Percentiles rank a stretch among this genome's conserved stretches.
phyloP scores from a whole-genome alignment of 2,113 vertebrate species.

The Anhinga anhinga region DNA sequence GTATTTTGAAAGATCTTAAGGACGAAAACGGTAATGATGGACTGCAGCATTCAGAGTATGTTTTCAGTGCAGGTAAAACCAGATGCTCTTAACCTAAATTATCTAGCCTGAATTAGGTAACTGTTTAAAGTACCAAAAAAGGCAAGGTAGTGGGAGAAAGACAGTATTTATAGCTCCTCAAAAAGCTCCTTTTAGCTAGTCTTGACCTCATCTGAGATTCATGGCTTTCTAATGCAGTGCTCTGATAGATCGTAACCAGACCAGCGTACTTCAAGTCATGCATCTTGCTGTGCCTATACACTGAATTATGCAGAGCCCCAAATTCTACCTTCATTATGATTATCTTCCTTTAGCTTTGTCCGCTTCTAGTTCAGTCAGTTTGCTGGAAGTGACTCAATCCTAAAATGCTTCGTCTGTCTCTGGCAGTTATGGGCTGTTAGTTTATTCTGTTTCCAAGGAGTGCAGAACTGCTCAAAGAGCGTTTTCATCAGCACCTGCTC shows the following conservation, averaged over 20 bases:
- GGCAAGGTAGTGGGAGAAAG: background rate
- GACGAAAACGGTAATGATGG: background rate
- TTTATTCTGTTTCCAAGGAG: conserved; percentile 31
- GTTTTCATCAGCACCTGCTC: conserved; percentile 25
- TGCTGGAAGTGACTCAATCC: background rate
- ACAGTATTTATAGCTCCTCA: background rate
- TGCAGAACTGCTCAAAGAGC: background rate
- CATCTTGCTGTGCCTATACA: background rate
- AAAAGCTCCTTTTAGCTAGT: background rate
- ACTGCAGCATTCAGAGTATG: background rate
- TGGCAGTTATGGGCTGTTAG: background rate
- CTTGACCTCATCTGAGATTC: background rate
- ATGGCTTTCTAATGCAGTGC: background rate
- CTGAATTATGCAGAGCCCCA: background rate
- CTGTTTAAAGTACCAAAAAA: conserved; percentile 23
- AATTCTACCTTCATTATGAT: background rate
- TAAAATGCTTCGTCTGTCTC: background rate
- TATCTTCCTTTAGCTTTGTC: conserved; percentile 1
- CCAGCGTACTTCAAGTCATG: background rate
- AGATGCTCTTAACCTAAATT: background rate
- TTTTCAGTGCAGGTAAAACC: background rate
- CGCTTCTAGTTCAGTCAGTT: background rate
- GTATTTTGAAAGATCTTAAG: background rate
- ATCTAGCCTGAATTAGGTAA: background rate
- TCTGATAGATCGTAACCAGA: background rate